phyloP scores from a whole-genome alignment of 2,888 invertebrate species.

The Colostygia pectinataria region DNA sequence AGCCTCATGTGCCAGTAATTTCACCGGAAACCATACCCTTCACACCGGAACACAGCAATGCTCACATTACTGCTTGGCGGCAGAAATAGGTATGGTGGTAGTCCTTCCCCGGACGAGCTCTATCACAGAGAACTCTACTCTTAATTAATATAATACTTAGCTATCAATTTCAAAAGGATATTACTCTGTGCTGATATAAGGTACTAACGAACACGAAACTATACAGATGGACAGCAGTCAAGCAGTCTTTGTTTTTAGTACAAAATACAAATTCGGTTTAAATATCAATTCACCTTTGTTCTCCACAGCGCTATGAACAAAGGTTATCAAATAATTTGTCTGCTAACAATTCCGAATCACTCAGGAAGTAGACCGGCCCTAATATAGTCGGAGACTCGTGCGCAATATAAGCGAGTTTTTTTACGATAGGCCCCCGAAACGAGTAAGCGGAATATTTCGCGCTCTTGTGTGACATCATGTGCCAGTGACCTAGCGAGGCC shows the following conservation, averaged over 20 bases:
- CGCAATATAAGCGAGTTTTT: constrained; percentile 36
- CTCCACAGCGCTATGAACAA: constrained; percentile 12
- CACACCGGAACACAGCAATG: too few species aligned
- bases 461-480: constrained; percentile 68
- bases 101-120: too few species aligned
- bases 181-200: too few species aligned
- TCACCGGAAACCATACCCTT: too few species aligned
- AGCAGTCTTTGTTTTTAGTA: neutral
- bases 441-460: constrained; percentile 61
- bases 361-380: constrained; percentile 35
- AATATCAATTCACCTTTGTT: constrained; percentile 18
- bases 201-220: too few species aligned
- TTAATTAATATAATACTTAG: too few species aligned
- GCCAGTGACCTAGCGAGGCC: constrained; percentile 79
- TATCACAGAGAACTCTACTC: too few species aligned
- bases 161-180: too few species aligned
- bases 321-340: constrained; percentile 26
- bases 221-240: too few species aligned
- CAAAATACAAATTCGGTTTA: constrained; percentile 6
- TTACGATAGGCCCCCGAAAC: constrained; percentile 46
- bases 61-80: too few species aligned
- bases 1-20: too few species aligned
- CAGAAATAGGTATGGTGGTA: too few species aligned
- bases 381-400: constrained; percentile 30
- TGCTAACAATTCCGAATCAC: constrained; percentile 28